phyloP scores from a whole-genome alignment of 1,140 invertebrate genomes.

The Listronotus bonariensis region DNA sequence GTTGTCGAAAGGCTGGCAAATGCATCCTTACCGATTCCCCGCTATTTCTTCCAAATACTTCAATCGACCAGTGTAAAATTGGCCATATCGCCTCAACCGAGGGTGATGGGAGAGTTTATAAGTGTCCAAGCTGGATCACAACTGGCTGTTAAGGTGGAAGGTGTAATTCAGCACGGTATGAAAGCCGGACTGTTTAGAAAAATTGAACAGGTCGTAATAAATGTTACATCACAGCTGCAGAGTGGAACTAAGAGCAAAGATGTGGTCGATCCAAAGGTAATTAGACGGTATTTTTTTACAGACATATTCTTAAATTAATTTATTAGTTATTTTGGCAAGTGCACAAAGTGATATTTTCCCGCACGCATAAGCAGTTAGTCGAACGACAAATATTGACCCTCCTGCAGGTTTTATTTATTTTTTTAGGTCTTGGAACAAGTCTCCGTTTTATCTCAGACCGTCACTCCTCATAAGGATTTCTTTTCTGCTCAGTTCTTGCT shows the following conservation, averaged over 20 bases:
- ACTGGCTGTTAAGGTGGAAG: slow-evolving; percentile 84
- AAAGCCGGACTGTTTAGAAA: slow-evolving; percentile 69
- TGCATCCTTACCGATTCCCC: slow-evolving; percentile 73
- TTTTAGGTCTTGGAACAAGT: slow-evolving; percentile 48
- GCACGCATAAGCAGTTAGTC: too few relatives aligned
- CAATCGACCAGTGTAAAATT: slow-evolving; percentile 82
- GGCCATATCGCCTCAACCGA: slow-evolving; percentile 82
- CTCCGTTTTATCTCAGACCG: slow-evolving; percentile 61
- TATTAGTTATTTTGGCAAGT: too few relatives aligned
- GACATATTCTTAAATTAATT: too few relatives aligned
- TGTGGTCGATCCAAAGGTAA: slow-evolving; percentile 45
- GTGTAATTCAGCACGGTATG: slow-evolving; percentile 77
- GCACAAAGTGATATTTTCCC: too few relatives aligned
- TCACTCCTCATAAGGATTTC: slow-evolving; percentile 79
- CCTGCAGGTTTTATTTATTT: neutral
- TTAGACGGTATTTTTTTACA: neutral
- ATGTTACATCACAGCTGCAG: slow-evolving; percentile 67
- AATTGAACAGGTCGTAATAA: slow-evolving; percentile 73
- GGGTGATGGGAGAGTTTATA: slow-evolving; percentile 75
- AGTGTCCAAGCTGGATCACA: slow-evolving; percentile 76
- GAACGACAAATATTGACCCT: too few relatives aligned
- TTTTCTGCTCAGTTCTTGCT: slow-evolving; percentile 80
- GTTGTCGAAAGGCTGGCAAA: slow-evolving; percentile 69
- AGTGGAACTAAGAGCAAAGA: slow-evolving; percentile 51
- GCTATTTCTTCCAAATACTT: slow-evolving; percentile 87